Base-by-base conservation (phyloP, 2,113 vertebrate species). In the Callopanchax toddi region DNA sequence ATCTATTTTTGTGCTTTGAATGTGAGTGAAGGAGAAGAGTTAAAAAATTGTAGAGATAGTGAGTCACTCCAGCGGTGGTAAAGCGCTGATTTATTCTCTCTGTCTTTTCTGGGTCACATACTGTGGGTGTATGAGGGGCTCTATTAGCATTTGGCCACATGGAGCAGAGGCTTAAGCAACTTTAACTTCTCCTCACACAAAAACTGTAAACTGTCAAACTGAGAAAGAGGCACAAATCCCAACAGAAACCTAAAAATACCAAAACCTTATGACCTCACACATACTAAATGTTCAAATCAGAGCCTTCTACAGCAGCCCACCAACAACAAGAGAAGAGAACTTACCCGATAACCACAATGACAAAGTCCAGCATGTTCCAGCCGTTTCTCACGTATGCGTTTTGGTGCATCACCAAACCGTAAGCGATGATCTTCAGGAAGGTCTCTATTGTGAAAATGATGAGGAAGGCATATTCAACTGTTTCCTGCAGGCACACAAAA, bases 381-480 rank as follows among this genome's bases (percentile, higher is more conserved):
- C 97, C 97, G 45, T 98, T 99, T 84, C 97, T 94, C 91, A 99
- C 96, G 17, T 99, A 99, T 0, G 97, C 96, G 50, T 96, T 98
- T 91, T 97, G 96, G 82, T 99, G 97, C 89, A 98, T 94, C 89
- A 98, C 94, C 92, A 99, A 91, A 94, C 97, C 97, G 74, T 99
- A 99, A 2, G 97, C 97, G 70, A 99, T 96, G 87, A 99, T 99
- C 95, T 99, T 99, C 93, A 99, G 94, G 94, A 97, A 98, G 75
- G 97, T 99, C 92, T 99, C 97, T 75, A 99, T 95, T 85, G 97
- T 99, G 94, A 99, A 99, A 94, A 99, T 96, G 89, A 99, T 97
- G 91, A 99, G 96, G 94, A 99, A 99, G 95, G 96, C 97, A 96
- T 99, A 99, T 95, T 99, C 97, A 89, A 99, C 97, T 93, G 97